These are phyloP conservation scores for Eupithecia vulgata DNA, from an alignment of 2,888 invertebrate species.

Conservation along the genomic window DNA sequence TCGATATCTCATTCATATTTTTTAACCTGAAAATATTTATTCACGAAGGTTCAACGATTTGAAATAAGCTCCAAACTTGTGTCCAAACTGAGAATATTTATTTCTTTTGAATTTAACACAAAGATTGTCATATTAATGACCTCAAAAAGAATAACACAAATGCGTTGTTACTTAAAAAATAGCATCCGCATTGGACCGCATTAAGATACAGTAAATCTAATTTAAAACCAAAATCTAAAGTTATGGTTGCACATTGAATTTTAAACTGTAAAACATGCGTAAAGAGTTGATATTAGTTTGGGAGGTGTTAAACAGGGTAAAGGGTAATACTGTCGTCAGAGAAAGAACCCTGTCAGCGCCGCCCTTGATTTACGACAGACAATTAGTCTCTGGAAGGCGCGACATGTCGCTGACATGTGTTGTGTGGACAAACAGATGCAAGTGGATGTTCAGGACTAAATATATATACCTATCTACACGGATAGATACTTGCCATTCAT, in stretches of 20 bases:
- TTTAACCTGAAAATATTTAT: not conserved
- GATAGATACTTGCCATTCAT: not conserved
- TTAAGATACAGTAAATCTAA: conserved; percentile 59
- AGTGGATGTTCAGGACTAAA: conserved; percentile 38
- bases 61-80: not conserved
- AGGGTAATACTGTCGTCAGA: conserved; percentile 65
- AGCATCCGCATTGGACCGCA: conserved; percentile 63
- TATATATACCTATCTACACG: not conserved
- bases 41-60: not conserved
- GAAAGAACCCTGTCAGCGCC: conserved; percentile 73
- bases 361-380: conserved; percentile 73
- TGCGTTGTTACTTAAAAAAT: conserved; percentile 50
- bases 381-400: conserved; percentile 61
- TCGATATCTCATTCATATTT: not conserved
- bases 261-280: not conserved
- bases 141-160: conserved; percentile 26
- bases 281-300: conserved; percentile 41
- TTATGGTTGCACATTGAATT: not conserved
- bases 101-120: conserved; percentile 17
- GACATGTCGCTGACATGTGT: conserved; percentile 50
- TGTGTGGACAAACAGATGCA: conserved; percentile 57
- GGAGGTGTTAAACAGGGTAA: conserved; percentile 50
- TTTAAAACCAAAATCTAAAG: conserved; percentile 36
- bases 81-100: conserved; percentile 17
- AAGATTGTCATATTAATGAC: conserved; percentile 29